Percentiles rank a stretch among this genome's conserved stretches.
These are phyloP conservation scores for Sitobion miscanthi DNA, from an alignment of 1,140 invertebrate genomes.

Conservation along the genomic window DNA sequence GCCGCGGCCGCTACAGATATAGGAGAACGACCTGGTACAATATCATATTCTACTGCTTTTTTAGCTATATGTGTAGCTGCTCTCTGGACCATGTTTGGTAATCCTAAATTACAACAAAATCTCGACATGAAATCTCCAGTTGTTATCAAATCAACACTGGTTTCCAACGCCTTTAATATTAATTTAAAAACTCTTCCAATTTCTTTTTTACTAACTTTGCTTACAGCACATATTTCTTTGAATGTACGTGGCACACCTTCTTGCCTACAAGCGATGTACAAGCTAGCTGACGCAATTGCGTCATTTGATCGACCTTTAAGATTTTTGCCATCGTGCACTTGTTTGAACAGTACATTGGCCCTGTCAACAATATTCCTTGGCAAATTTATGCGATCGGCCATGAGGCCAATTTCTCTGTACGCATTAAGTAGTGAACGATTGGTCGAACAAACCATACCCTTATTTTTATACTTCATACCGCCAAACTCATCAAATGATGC, in stretches of 20 bases:
- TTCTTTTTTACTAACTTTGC: conserved; percentile 99
- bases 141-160: conserved; percentile 96
- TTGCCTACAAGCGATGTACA: conserved; percentile 97
- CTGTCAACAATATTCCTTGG: conserved; percentile 93
- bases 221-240: conserved; percentile 98
- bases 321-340: conserved; percentile 97
- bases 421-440: conserved; percentile 76
- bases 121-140: conserved; percentile 98
- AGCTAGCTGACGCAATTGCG: conserved; percentile 96
- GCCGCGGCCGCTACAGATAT: conserved; percentile 99
- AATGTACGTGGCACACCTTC: conserved; percentile 98
- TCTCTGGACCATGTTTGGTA: conserved; percentile 91
- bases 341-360: conserved; percentile 96
- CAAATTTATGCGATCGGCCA: conserved; percentile 98
- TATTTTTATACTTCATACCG: conserved; percentile 76
- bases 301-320: conserved; percentile 87
- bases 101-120: conserved; percentile 83
- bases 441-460: conserved; percentile 42
- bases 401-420: conserved; percentile 94
- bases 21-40: conserved; percentile 97
- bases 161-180: conserved; percentile 90
- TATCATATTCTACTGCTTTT: conserved; percentile 95
- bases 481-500: conserved; percentile 85
- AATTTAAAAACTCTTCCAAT: conserved; percentile 97
- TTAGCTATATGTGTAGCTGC: conserved; percentile 96